Percentiles rank a stretch among this genome's conserved stretches.
phyloP scores from a whole-genome alignment of 2,888 invertebrate genomes.

The Helobdella robusta region DNA sequence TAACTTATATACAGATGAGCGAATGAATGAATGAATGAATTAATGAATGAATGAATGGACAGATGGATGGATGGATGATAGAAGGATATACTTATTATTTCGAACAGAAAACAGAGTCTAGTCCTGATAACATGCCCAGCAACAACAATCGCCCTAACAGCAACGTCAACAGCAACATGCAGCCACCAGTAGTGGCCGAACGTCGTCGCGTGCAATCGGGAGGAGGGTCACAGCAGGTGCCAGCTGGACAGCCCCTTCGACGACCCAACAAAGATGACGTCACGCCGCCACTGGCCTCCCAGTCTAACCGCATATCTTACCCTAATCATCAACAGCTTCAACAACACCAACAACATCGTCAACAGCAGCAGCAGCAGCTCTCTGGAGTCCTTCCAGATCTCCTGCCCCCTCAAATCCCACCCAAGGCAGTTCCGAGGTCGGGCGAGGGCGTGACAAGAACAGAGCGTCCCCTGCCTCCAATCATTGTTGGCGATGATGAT shows the following conservation, averaged over 20 bases:
- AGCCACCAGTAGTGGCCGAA: background rate
- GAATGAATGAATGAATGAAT: too few species aligned
- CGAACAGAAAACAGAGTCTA: constrained; percentile 14
- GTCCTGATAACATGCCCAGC: background rate
- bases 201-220: constrained; percentile 13
- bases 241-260: background rate
- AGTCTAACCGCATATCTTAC: background rate
- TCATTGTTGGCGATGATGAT: background rate
- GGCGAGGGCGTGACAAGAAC: constrained; percentile 2
- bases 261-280: background rate
- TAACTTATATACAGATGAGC: too few species aligned
- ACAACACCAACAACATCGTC: constrained; percentile 22
- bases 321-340: background rate
- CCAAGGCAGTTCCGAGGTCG: constrained; percentile 41
- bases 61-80: too few species aligned
- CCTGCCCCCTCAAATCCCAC: constrained; percentile 60
- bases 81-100: background rate
- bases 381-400: constrained; percentile 75
- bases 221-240: background rate
- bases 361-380: constrained; percentile 24
- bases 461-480: constrained; percentile 14
- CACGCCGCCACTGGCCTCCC: background rate
- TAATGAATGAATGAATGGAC: too few species aligned
- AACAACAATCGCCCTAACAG: background rate
- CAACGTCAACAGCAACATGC: too few species aligned